These are phyloP conservation scores for Physocephala rufipes DNA, from an alignment of 2,888 invertebrate species.

Conservation along the genomic window DNA sequence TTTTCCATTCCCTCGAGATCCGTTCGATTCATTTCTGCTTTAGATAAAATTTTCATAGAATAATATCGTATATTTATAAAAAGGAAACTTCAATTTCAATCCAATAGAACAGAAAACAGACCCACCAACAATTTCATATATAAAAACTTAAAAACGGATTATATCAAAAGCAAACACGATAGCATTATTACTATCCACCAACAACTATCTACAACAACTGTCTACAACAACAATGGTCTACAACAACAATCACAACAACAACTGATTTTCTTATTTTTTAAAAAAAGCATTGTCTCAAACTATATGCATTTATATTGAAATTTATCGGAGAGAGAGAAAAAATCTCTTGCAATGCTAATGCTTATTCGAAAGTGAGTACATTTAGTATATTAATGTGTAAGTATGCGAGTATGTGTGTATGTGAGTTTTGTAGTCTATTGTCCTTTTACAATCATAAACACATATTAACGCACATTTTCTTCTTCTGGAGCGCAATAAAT, in stretches of 20 bases:
- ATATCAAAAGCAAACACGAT: background rate
- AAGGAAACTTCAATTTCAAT: background rate
- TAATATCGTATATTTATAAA: background rate
- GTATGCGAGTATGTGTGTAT: too few relatives aligned
- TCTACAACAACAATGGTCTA: conserved; percentile 8
- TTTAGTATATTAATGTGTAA: conserved; percentile 3
- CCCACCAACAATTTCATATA: conserved; percentile 25
- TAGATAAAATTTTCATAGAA: too few relatives aligned
- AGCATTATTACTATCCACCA: too few relatives aligned
- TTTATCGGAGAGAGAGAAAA: conserved; percentile 38
- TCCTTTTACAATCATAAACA: too few relatives aligned
- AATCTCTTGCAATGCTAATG: too few relatives aligned
- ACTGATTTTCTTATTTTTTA: background rate
- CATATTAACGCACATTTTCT: too few relatives aligned
- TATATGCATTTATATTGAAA: conserved; percentile 55
- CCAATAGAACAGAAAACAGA: conserved; percentile 16
- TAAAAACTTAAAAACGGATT: too few relatives aligned
- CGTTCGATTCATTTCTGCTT: too few relatives aligned
- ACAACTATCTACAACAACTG: too few relatives aligned
- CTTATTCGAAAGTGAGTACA: conserved; percentile 8
- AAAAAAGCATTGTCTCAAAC: conserved; percentile 32
- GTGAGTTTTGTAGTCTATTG: too few relatives aligned
- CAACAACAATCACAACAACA: conserved; percentile 17
- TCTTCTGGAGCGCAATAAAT: too few relatives aligned
- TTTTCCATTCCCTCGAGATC: too few relatives aligned